Percentiles rank a stretch among this genome's conserved stretches.
Conservation (phyloP, 2,113 vertebrate species). For the Cyanoliseus patagonus region DNA sequence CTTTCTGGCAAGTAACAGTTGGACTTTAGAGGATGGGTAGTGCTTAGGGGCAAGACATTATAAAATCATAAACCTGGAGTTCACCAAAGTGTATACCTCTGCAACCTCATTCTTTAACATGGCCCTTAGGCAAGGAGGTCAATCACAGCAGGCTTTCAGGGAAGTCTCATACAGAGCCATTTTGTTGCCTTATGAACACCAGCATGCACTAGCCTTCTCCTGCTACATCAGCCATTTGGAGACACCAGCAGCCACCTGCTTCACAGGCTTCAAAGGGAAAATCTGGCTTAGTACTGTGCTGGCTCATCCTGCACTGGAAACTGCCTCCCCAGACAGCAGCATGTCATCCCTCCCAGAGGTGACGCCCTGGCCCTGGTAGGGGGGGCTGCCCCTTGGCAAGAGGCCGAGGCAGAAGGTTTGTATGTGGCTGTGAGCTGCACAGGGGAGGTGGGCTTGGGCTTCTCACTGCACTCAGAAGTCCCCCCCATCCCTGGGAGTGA, state of each 20-base stretch:
- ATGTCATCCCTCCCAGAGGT: accelerated
- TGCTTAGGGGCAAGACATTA: neutral
- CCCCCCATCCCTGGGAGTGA: accelerated
- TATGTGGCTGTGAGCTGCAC: neutral
- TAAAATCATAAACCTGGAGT: neutral
- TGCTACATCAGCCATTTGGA: neutral
- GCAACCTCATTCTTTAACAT: neutral
- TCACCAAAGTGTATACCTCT: neutral
- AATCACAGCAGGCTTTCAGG: neutral
- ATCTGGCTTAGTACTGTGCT: neutral
- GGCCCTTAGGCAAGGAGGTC: neutral
- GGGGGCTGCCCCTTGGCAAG: neutral
- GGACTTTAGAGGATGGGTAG: neutral
- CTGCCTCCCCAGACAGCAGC: neutral
- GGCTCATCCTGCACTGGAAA: neutral
- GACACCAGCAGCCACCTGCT: accelerated
- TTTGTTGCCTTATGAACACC: neutral
- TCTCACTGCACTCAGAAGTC: accelerated
- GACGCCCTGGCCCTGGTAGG: neutral
- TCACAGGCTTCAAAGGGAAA: neutral
- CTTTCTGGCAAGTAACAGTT: neutral
- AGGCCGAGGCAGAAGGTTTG: neutral
- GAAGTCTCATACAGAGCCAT: neutral
- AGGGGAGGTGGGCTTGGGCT: accelerated
- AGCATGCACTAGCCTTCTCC: neutral